Percentiles rank a stretch among this genome's conserved stretches.
Evolutionary conservation across 1,140 invertebrate species (phyloP).

Genomic region (Amphibalanus amphitrite): DNA sequence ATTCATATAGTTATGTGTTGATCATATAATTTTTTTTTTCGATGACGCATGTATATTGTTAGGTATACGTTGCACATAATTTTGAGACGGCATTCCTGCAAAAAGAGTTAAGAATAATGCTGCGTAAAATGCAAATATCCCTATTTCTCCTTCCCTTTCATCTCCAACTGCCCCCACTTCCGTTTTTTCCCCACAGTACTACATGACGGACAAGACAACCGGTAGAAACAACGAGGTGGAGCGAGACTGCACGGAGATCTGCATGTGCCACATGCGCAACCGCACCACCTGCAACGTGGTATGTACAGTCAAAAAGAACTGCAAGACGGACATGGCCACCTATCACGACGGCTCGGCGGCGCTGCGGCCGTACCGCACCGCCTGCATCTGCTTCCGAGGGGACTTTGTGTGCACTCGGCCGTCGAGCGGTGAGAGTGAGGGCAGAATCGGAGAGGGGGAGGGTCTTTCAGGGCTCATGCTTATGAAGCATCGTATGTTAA

Average conservation of each 20-base stretch:
- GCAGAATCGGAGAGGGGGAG: too few relatives aligned
- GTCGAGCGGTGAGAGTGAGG: constrained; percentile 23
- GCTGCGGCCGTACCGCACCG: constrained; percentile 68
- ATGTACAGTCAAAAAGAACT: constrained; percentile 62
- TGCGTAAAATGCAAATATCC: too few relatives aligned
- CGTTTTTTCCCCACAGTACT: neutral
- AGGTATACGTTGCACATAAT: too few relatives aligned
- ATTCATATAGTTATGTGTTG: too few relatives aligned
- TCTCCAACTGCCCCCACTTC: neutral
- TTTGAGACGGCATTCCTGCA: too few relatives aligned
- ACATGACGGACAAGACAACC: constrained; percentile 14
- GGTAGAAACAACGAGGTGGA: constrained; percentile 64
- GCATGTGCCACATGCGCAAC: constrained; percentile 54
- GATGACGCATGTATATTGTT: too few relatives aligned
- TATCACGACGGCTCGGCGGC: constrained; percentile 74
- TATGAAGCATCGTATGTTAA: too few relatives aligned
- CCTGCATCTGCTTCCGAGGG: constrained; percentile 75
- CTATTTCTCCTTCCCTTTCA: neutral
- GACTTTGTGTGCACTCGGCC: constrained; percentile 79
- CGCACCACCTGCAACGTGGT: constrained; percentile 63
- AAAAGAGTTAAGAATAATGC: too few relatives aligned
- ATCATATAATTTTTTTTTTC: too few relatives aligned
- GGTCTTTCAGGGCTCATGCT: too few relatives aligned
- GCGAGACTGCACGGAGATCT: constrained; percentile 60
- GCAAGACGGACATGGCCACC: constrained; percentile 57